Evolutionary conservation across 2,113 vertebrate genomes (phyloP), one percentile per base, ranked within the genome.

Genomic region (Lynx canadensis): DNA sequence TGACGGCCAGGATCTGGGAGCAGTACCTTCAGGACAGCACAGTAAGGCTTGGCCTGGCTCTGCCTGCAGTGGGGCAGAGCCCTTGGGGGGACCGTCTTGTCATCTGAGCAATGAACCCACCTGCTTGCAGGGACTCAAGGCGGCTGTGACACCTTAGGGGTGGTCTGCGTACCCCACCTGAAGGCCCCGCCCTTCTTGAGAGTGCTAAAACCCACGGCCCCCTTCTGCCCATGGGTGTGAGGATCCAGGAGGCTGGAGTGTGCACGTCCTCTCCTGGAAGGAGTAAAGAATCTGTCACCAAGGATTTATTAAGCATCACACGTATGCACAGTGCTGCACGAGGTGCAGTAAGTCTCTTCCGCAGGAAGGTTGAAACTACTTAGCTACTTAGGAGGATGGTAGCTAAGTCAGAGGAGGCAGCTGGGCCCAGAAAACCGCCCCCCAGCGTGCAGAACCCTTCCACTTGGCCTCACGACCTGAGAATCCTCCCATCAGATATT

Each of bases 1-100:
- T 99, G 92, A 99, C 99, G 0, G 73, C 98, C 9, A 98, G 99
- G 38, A 98, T 99, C 79, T 99, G 99, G 99, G 98, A 99, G 97
- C 98, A 97, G 41, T 99, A 99, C 98, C 99, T 99, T 57, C 98
- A 99, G 98, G 99, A 99, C 98, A 99, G 98, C 98, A 99, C 98
- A 50, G 99, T 99, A 99, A 97, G 97, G n/a, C 55, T 45, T 5
- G 79, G 33, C 38, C 5, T 14, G 18, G 45, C 25, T 31, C 0
- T 2, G 21, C 36, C 66, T 81, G 13, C 1, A 0, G 7, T 2
- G 57, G 50, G 69, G 45, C 15, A 8, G 68, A 68, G 76, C 15
- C 38, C 3, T 2, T 19, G 4, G 7, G 25, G 27, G 36, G 73
- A 6, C 3, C 0, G 0, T 71, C 36, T 55, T 87, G 41, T 16